Percentiles rank a stretch among this genome's conserved stretches.
phyloP scores from a whole-genome alignment of 1,140 invertebrate species.

The Pachyrhynchus sulphureomaculatus region DNA sequence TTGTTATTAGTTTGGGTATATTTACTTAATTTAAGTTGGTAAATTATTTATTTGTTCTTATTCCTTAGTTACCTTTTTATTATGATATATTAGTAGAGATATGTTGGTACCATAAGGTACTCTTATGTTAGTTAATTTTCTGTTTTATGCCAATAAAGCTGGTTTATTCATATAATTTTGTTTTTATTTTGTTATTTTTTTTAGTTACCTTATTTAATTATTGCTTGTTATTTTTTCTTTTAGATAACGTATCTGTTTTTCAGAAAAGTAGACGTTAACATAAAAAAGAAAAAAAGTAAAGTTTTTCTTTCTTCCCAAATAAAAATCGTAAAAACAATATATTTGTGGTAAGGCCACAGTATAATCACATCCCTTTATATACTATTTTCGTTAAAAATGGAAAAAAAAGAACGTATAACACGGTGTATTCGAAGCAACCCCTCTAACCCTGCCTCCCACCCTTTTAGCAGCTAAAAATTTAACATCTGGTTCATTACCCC shows the following conservation, averaged over 20 bases:
- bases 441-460: too few species aligned
- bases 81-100: background rate
- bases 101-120: background rate
- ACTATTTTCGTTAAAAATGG: too few species aligned
- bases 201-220: background rate
- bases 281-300: too few species aligned
- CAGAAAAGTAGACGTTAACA: background rate
- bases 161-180: conserved; percentile 15
- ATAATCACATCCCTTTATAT: too few species aligned
- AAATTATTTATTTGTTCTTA: conserved; percentile 39
- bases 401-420: too few species aligned
- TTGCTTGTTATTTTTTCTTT: background rate
- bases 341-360: too few species aligned
- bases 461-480: too few species aligned
- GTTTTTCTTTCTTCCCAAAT: too few species aligned
- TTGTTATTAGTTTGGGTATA: conserved; percentile 16
- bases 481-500: too few species aligned
- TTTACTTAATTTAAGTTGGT: conserved; percentile 19
- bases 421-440: too few species aligned
- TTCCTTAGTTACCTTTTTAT: conserved; percentile 43
- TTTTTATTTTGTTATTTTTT: conserved; percentile 11
- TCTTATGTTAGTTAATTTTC: conserved; percentile 1
- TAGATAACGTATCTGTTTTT: background rate
- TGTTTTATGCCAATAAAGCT: conserved; percentile 14
- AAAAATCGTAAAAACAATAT: too few species aligned